These are phyloP conservation scores for Pluvianellus socialis DNA, from an alignment of 2,113 vertebrate genomes.

Conservation along the genomic window DNA sequence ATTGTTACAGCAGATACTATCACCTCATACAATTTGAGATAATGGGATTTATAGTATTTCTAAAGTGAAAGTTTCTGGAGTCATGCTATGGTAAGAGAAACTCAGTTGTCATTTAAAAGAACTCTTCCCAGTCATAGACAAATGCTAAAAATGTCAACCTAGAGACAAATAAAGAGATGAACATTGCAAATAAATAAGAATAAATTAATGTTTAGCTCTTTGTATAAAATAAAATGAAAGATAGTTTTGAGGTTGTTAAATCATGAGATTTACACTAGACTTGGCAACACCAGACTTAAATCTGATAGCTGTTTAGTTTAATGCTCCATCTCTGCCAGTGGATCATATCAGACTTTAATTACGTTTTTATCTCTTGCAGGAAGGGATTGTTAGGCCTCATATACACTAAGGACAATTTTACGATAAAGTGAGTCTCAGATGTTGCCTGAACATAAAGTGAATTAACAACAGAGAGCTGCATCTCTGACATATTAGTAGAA, in stretches of 20 bases:
- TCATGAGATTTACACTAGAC: not conserved
- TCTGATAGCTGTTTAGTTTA: conserved; percentile 10
- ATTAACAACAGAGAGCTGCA: not conserved
- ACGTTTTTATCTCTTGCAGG: conserved; percentile 11
- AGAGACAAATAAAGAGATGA: not conserved
- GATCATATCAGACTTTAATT: not conserved
- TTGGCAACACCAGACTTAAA: not conserved
- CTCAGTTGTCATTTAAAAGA: not conserved
- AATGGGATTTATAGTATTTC: not conserved
- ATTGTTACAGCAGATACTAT: not conserved
- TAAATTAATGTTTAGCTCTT: not conserved
- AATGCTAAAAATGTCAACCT: not conserved
- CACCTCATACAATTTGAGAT: not conserved
- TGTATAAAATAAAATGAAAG: not conserved
- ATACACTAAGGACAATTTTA: not conserved
- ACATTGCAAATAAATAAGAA: not conserved
- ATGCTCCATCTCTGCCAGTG: not conserved
- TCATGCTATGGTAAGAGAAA: not conserved
- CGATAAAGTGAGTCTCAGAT: not conserved
- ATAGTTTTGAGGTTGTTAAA: not conserved
- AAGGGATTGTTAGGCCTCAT: not conserved
- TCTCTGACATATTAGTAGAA: not conserved
- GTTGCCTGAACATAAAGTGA: not conserved
- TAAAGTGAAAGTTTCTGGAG: not conserved
- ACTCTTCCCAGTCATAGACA: not conserved